These are phyloP conservation scores for Carabus problematicus DNA, from an alignment of 2,888 invertebrate species.

Conservation along the genomic window DNA sequence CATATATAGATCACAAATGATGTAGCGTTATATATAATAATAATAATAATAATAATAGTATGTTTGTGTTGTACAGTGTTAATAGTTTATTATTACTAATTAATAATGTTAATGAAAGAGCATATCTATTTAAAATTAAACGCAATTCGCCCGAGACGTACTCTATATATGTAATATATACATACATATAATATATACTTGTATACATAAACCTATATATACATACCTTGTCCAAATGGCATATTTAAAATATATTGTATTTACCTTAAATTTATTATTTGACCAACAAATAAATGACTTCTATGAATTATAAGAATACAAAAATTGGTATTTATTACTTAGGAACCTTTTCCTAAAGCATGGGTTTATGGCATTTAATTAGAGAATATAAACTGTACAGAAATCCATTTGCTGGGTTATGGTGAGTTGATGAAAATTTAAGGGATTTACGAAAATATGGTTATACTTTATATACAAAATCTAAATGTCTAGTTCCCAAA, in stretches of 20 bases:
- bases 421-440: no score
- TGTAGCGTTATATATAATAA: conserved; percentile 22
- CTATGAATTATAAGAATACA: no score
- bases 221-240: conserved; percentile 23
- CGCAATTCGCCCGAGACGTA: conserved; percentile 28
- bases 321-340: no score
- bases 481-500: no score
- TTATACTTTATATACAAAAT: no score
- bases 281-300: conserved; percentile 16
- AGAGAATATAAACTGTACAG: no score
- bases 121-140: conserved; percentile 37
- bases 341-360: no score
- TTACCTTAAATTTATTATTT: conserved; percentile 37
- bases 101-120: conserved; percentile 40
- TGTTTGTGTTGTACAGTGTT: conserved; percentile 39
- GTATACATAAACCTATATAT: conserved; percentile 38
- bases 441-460: no score
- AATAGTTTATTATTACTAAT: conserved; percentile 35
- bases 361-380: no score
- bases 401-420: no score
- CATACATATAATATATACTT: conserved; percentile 22
- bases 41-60: neutral
- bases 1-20: neutral
- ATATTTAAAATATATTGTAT: conserved; percentile 29
- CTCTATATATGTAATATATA: conserved; percentile 24